These are phyloP conservation scores for Brachyalestes nurse DNA, from an alignment of 2,797 vertebrate genomes.

Conservation along the genomic window DNA sequence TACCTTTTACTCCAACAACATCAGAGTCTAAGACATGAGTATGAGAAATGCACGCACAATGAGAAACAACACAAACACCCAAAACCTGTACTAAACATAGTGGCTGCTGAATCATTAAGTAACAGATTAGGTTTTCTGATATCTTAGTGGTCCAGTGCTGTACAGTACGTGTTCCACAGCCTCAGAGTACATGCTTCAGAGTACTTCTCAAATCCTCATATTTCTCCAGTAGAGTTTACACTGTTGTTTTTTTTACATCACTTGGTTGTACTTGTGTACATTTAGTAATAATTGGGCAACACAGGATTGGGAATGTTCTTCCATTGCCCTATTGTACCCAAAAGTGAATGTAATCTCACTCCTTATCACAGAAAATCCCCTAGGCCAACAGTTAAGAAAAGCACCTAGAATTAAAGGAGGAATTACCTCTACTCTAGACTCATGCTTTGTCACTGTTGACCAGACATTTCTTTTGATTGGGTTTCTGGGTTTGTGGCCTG, in stretches of 20 bases:
- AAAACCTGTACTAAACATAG: not conserved
- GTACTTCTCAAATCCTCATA: not conserved
- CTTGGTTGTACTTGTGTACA: too few relatives aligned
- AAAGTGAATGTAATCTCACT: not conserved
- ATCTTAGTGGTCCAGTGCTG: not conserved
- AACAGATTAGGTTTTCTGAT: not conserved
- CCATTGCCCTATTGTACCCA: not conserved
- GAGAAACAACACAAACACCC: not conserved
- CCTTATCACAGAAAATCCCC: not conserved
- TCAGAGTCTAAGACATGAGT: constrained; percentile 6
- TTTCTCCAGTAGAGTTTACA: not conserved
- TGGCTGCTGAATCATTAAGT: not conserved
- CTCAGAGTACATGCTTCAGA: too few relatives aligned
- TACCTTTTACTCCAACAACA: too few relatives aligned
- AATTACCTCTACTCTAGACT: too few relatives aligned
- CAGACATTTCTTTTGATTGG: too few relatives aligned
- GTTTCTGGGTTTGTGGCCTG: too few relatives aligned
- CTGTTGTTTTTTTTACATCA: too few relatives aligned
- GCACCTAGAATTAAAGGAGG: not conserved
- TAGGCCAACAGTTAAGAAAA: not conserved
- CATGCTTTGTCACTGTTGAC: too few relatives aligned
- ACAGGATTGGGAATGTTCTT: not conserved
- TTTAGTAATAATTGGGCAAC: not conserved
- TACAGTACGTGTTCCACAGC: not conserved
- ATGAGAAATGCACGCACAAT: not conserved